These are phyloP conservation scores for Epinotia brunnichana DNA, from an alignment of 2,888 invertebrate genomes.

Conservation along the genomic window DNA sequence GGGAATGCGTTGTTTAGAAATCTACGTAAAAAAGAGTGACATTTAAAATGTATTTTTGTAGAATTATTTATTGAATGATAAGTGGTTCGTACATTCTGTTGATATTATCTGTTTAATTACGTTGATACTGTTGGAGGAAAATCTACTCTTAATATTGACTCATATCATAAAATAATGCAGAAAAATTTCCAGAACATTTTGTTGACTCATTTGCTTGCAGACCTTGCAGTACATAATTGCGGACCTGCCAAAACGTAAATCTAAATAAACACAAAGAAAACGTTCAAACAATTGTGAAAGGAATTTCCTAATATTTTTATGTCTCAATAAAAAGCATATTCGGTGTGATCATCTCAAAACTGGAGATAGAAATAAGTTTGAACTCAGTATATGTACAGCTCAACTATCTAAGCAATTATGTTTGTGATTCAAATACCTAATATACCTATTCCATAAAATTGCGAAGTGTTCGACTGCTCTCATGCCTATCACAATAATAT, in stretches of 20 bases:
- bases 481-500: not conserved
- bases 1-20: too few relatives aligned
- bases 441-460: not conserved
- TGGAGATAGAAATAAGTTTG: too few relatives aligned
- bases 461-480: not conserved
- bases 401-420: too few relatives aligned
- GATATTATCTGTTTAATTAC: too few relatives aligned
- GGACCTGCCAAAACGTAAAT: slow-evolving; percentile 16
- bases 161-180: too few relatives aligned
- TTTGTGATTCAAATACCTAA: not conserved
- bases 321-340: too few relatives aligned
- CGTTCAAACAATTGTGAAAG: not conserved
- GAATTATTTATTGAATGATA: not conserved
- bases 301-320: not conserved
- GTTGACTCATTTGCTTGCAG: not conserved
- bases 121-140: not conserved
- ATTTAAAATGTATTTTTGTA: not conserved
- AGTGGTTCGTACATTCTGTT: too few relatives aligned
- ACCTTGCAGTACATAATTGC: not conserved
- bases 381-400: too few relatives aligned
- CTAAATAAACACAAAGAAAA: too few relatives aligned
- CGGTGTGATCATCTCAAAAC: too few relatives aligned
- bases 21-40: too few relatives aligned
- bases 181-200: not conserved
- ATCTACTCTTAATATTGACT: not conserved